Base-by-base conservation (phyloP, 2,888 invertebrate species). In the Synanthedon formicaeformis region DNA sequence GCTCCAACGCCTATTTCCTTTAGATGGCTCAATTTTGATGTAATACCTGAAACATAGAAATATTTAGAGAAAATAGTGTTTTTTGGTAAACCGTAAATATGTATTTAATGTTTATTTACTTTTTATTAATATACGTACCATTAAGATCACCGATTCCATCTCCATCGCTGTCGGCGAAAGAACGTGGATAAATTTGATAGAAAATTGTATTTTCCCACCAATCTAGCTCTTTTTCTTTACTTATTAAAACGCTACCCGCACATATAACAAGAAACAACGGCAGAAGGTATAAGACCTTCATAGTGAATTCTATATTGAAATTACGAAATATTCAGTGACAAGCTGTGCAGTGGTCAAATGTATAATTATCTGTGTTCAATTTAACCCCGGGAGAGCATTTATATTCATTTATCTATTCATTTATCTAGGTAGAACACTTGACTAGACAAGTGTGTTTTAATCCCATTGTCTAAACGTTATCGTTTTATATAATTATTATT, bases 171-270 rank as follows among this genome's bases (percentile, higher is more conserved):
- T 96, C 96, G 67, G 89, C 89, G 76, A 93, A 96, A 1, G 95
- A 93, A 57, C 93, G 89, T 0, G 94, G 92, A 70, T 94, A 93
- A 52, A 95, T 91, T 75, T 95, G 94, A 74, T 96, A 96, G 60
- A 94, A 89, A 45, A 91, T 89, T 3, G 92, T 89, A 10, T 89
- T 90, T 63, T 93, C 89, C 92, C 94, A 95, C 96, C 96, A 96
- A 60, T 90, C 89, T 18, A 69, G 60, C 1, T 75, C 70, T 1
- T 56, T 63, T 50, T 73, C 73, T 10, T 66, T 54, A 41, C 62
- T 66, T 41, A 64, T 56, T 16, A 73, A 58, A 50, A 59, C 51
- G 55, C 62, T 67, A 10, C 66, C 71, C 55, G 61, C 58, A 61
- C 68, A 70, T 5, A 68, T 2, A 50, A 67, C 65, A 41, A 74